These are phyloP conservation scores for Euschistus heros DNA, from an alignment of 1,140 invertebrate genomes.

Conservation along the genomic window DNA sequence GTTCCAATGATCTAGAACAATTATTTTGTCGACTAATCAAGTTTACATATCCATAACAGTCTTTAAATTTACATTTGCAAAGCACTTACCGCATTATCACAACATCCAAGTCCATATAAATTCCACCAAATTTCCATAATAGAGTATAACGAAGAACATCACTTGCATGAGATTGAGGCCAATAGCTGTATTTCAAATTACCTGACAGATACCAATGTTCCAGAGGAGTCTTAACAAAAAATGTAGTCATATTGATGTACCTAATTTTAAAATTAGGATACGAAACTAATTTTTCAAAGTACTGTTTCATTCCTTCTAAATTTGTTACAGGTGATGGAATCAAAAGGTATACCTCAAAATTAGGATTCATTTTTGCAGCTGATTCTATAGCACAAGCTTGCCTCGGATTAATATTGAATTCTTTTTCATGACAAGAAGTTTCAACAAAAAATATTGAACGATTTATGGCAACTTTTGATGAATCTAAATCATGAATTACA, in stretches of 20 bases:
- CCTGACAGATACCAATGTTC: constrained; percentile 43
- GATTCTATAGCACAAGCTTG: constrained; percentile 37
- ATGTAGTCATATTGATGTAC: constrained; percentile 43
- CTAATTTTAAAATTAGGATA: constrained; percentile 44
- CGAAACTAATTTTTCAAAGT: constrained; percentile 34
- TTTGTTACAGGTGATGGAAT: constrained; percentile 28
- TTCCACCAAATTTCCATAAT: constrained; percentile 64
- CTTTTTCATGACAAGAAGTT: constrained; percentile 29
- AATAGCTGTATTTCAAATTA: constrained; percentile 40
- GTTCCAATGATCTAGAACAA: constrained; percentile 13
- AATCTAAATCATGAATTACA: constrained; percentile 7
- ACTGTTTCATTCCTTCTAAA: not conserved
- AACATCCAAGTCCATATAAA: constrained; percentile 67
- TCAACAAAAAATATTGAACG: constrained; percentile 31
- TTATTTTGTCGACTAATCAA: not conserved
- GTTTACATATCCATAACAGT: not conserved
- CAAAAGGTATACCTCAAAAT: constrained; percentile 29
- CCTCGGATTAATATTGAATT: constrained; percentile 25
- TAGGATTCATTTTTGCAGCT: constrained; percentile 31
- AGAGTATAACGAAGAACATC: constrained; percentile 59
- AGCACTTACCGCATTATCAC: constrained; percentile 46
- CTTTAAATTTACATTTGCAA: not conserved
- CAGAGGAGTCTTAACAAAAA: constrained; percentile 47
- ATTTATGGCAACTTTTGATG: constrained; percentile 9
- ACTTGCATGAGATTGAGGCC: constrained; percentile 50